Evolutionary conservation across 1,140 invertebrate species (phyloP), one percentile per base, ranked within the genome.

Genomic region (Metopolophium dirhodum): DNA sequence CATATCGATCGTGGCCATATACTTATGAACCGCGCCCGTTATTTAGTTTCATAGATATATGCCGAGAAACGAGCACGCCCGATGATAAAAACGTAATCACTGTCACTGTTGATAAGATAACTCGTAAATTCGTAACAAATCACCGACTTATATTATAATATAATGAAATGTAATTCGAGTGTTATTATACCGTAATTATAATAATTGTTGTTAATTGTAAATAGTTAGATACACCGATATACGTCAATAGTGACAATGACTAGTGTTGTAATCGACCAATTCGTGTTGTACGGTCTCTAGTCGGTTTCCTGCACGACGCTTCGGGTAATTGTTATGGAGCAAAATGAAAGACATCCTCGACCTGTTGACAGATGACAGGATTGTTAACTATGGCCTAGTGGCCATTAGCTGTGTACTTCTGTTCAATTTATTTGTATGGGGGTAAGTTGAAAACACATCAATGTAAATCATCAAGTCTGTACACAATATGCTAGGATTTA

Each of bases 261-360:
- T 77, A n/a, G n/a, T 77, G 14, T n/a, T 1, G 14, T 49, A 6
- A 49, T 49, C 86, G 22, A n/a, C 23, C 26, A 0, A 49, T 57
- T 26, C 22, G 47, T 9, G 35, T 30, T n/a, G 18, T 45, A 26
- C 54, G 7, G 51, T 23, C 51, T 23, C 4, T 90, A 37, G 57
- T 61, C 37, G 23, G 41, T 41, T 61, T 90, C 45, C 30, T 87
- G 47, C 61, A n/a, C 30, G 61, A 1, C 61, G 61, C 61, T 54
- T 41, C n/a, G 68, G 35, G 35, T 51, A 30, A 83, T 91, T 85
- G 91, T 93, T 93, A 93, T 93, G 91, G 91, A 93, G 82, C 49
- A 86, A 57, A 86, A 86, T 85, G 91, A 93, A 86, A 51, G 49
- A 54, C 82, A 3, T 86, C 41, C 35, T 93, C 35, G 57, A 57